phyloP scores from a whole-genome alignment of 2,113 vertebrate genomes.

The Esox niger region DNA sequence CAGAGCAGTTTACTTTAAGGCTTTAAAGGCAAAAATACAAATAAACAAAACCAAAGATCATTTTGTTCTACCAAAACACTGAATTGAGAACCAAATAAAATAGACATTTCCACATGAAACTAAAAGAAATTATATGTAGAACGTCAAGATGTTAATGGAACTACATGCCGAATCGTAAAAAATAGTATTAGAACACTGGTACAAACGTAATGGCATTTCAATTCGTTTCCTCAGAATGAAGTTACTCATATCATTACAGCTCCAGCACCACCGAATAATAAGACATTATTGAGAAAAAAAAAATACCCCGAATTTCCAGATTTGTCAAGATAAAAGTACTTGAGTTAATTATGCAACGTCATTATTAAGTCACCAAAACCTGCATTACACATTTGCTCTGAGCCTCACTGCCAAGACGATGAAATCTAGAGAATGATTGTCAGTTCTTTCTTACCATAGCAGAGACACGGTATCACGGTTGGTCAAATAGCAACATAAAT shows the following conservation, averaged over 20 bases:
- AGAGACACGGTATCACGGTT: slow-evolving; percentile 25
- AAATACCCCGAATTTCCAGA: too few species aligned
- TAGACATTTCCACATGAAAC: not conserved
- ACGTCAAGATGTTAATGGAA: not conserved
- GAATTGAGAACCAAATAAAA: not conserved
- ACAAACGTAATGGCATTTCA: too few species aligned
- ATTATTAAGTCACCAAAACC: too few species aligned
- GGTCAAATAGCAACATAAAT: slow-evolving; percentile 4
- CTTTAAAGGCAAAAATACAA: slow-evolving; percentile 31
- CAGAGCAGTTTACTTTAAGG: slow-evolving; percentile 34
- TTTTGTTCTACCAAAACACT: not conserved
- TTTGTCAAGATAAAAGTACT: too few species aligned
- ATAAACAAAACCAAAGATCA: slow-evolving; percentile 16
- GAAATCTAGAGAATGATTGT: slow-evolving; percentile 36
- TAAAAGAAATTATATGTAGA: not conserved
- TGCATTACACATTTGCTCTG: not conserved
- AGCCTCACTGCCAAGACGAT: not conserved
- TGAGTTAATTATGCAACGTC: too few species aligned
- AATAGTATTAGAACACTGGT: too few species aligned
- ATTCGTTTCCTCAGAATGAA: too few species aligned
- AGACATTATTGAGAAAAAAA: too few species aligned
- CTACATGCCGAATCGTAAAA: too few species aligned
- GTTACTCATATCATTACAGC: too few species aligned
- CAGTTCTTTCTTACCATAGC: slow-evolving; percentile 20
- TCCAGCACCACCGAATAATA: too few species aligned